Evolutionary conservation across 2,888 invertebrate species (phyloP).

Genomic region (Leptothorax acervorum): DNA sequence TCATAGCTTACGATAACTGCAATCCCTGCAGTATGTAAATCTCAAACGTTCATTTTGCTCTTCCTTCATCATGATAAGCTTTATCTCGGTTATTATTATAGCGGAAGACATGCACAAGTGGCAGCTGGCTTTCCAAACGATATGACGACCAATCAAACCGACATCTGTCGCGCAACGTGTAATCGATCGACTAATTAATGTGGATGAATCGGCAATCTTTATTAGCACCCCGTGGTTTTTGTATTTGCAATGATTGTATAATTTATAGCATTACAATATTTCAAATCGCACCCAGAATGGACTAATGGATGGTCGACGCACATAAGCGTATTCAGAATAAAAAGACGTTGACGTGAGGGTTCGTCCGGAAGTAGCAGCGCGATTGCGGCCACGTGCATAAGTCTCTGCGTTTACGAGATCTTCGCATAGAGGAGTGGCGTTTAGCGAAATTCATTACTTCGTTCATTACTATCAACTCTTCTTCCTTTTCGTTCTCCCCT

Average conservation of each 20-base stretch:
- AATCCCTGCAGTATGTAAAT: slow-evolving; percentile 6
- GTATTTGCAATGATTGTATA: slow-evolving; percentile 21
- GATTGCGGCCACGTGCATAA: slow-evolving; percentile 45
- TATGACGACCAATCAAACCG: slow-evolving; percentile 22
- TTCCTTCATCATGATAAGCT: slow-evolving; percentile 26
- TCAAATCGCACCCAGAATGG: neutral
- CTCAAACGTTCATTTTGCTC: neutral
- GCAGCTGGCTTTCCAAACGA: slow-evolving; percentile 29
- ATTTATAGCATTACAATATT: slow-evolving; percentile 28
- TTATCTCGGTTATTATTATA: slow-evolving; percentile 24
- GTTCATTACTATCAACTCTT: slow-evolving; percentile 73
- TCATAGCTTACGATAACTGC: neutral
- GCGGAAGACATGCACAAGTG: slow-evolving; percentile 14
- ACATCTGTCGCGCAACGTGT: slow-evolving; percentile 35
- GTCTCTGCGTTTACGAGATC: slow-evolving; percentile 73
- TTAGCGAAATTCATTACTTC: slow-evolving; percentile 79
- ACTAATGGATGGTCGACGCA: slow-evolving; percentile 9
- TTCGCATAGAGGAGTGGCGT: slow-evolving; percentile 73
- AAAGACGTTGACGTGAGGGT: slow-evolving; percentile 2
- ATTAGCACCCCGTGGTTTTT: slow-evolving; percentile 17
- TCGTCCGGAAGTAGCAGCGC: slow-evolving; percentile 36
- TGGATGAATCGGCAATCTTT: slow-evolving; percentile 23
- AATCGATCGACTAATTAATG: slow-evolving; percentile 42
- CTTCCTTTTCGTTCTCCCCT: slow-evolving; percentile 29
- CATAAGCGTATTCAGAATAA: slow-evolving; percentile 29